Percentiles rank a stretch among this genome's conserved stretches.
Conservation (phyloP, 2,797 vertebrate genomes). For the Etheostoma perlongum region DNA sequence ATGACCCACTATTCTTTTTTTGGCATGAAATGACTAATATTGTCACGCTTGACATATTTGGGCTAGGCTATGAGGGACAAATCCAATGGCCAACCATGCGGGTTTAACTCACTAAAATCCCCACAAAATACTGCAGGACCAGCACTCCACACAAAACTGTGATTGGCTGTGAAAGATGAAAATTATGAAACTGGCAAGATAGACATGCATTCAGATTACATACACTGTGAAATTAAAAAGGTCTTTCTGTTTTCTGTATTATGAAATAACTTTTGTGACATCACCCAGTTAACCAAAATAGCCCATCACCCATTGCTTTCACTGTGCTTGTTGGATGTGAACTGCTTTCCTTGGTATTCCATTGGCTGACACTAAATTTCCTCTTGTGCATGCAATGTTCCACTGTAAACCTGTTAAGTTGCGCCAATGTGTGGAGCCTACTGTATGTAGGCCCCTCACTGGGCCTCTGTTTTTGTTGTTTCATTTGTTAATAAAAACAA, state of each 20-base stretch:
- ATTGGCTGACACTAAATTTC: neutral
- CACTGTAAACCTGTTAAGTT: slow-evolving; percentile 35
- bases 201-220: neutral
- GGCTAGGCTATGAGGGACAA: slow-evolving; percentile 53
- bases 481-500: slow-evolving; percentile 3
- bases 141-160: slow-evolving; percentile 3
- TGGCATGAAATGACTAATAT: slow-evolving; percentile 71
- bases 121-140: slow-evolving; percentile 8
- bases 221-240: slow-evolving; percentile 6
- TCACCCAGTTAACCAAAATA: slow-evolving; percentile 23
- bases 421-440: slow-evolving; percentile 11
- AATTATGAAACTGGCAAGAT: slow-evolving; percentile 1
- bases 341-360: slow-evolving; percentile 28
- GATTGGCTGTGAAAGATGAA: neutral
- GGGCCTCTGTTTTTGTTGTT: slow-evolving; percentile 6
- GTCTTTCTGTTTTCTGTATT: slow-evolving; percentile 4
- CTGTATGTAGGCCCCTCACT: slow-evolving; percentile 7
- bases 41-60: slow-evolving; percentile 72
- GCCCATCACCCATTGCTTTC: slow-evolving; percentile 21
- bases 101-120: slow-evolving; percentile 41
- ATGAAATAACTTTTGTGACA: slow-evolving; percentile 37
- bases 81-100: slow-evolving; percentile 39
- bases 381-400: slow-evolving; percentile 2
- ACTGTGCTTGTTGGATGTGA: slow-evolving; percentile 15
- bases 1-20: slow-evolving; percentile 74